These are phyloP conservation scores for Struthidea cinerea DNA, from an alignment of 2,113 vertebrate species.

Conservation along the genomic window DNA sequence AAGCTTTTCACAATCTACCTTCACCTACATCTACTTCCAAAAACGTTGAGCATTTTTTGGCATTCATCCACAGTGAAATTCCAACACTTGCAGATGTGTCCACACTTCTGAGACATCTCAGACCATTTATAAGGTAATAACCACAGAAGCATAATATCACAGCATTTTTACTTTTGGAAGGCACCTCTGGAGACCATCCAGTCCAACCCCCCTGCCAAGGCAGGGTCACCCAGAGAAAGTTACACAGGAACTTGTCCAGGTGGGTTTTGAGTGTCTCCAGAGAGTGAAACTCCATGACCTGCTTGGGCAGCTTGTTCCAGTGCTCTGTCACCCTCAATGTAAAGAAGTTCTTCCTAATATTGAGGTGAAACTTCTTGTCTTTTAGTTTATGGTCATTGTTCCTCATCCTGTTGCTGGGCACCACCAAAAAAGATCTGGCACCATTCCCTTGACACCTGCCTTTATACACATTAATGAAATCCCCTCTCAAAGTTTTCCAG, in stretches of 20 bases:
- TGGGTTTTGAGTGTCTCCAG: neutral
- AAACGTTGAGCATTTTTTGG: neutral
- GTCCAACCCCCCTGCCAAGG: neutral
- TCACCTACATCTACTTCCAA: neutral
- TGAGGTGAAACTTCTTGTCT: neutral
- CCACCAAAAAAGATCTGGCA: neutral
- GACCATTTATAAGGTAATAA: neutral
- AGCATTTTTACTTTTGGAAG: neutral
- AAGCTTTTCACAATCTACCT: neutral
- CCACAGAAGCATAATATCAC: neutral
- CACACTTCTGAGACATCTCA: neutral
- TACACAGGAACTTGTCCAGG: neutral
- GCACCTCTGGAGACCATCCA: neutral
- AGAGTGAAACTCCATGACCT: neutral
- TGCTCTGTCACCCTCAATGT: neutral
- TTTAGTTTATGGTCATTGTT: neutral
- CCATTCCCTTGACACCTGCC: neutral
- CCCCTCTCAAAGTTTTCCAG: neutral
- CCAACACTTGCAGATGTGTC: neutral
- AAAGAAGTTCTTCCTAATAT: neutral
- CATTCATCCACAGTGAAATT: neutral
- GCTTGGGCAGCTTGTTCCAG: neutral
- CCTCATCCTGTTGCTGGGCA: neutral
- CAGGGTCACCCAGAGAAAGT: neutral
- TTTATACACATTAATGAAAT: neutral